Conservation (phyloP, 2,888 invertebrate genomes). For the Scelioninae gen. 1 region DNA sequence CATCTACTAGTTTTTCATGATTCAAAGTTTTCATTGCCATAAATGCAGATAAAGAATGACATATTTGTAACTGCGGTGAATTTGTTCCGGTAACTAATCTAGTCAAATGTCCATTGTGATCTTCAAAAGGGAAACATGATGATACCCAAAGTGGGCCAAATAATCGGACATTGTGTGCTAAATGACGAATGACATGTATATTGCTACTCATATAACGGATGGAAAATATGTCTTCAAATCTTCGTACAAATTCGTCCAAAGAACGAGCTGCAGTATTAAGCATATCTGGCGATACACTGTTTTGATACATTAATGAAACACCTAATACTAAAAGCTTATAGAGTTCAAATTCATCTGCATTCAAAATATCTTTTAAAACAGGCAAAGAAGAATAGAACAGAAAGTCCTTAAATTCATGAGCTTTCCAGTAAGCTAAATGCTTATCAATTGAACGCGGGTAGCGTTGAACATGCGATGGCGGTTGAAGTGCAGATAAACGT, state of each 20-base stretch:
- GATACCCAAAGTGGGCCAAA: constrained; percentile 47
- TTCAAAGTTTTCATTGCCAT: constrained; percentile 13
- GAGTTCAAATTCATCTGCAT: constrained; percentile 67
- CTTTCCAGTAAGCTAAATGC: too few relatives aligned
- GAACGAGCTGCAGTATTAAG: constrained; percentile 38
- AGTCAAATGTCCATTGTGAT: constrained; percentile 42
- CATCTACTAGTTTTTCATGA: not conserved
- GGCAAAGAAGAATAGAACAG: constrained; percentile 17
- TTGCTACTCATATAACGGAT: constrained; percentile 67
- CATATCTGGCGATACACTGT: constrained; percentile 57
- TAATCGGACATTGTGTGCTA: constrained; percentile 58
- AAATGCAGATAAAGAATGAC: constrained; percentile 8
- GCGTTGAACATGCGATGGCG: constrained; percentile 21
- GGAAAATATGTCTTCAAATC: constrained; percentile 69
- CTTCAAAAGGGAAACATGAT: constrained; percentile 50
- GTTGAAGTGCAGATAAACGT: not conserved
- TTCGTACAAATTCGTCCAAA: constrained; percentile 56
- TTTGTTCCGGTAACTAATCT: constrained; percentile 2
- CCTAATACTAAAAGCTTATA: too few relatives aligned
- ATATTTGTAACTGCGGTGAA: constrained; percentile 17
- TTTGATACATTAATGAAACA: constrained; percentile 49
- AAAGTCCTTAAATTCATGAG: constrained; percentile 14
- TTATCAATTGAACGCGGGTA: too few relatives aligned
- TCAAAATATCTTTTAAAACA: constrained; percentile 59
- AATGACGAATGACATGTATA: constrained; percentile 71